Evolutionary conservation across 2,888 invertebrate species (phyloP).

Genomic region (Drosophila austrosaltans): DNA sequence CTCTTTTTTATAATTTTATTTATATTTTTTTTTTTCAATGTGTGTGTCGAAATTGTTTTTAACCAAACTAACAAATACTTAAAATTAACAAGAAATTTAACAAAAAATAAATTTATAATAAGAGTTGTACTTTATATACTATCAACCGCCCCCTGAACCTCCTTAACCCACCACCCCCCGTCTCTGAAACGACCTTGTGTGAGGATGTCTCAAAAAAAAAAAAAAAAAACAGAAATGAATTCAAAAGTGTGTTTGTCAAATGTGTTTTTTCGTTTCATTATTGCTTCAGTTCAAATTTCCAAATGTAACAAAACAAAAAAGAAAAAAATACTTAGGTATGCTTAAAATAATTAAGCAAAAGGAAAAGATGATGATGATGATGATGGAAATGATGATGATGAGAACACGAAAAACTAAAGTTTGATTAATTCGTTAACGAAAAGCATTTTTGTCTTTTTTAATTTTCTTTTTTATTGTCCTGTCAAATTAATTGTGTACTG

Average conservation of each 20-base stretch:
- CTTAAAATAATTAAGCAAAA: slow-evolving; percentile 34
- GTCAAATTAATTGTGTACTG: slow-evolving; percentile 83
- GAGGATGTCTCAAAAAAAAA: slow-evolving; percentile 14
- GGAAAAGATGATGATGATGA: neutral
- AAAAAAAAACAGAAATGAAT: slow-evolving; percentile 31
- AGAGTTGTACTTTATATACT: slow-evolving; percentile 6
- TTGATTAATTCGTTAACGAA: slow-evolving; percentile 79
- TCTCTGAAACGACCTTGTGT: neutral
- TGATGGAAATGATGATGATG: neutral
- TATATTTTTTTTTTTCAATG: slow-evolving; percentile 8
- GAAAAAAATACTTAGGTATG: slow-evolving; percentile 60
- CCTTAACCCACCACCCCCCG: neutral
- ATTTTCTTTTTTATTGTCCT: slow-evolving; percentile 83
- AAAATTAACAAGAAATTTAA: slow-evolving; percentile 4
- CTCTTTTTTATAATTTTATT: slow-evolving; percentile 26
- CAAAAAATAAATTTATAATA: neutral
- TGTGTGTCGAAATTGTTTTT: slow-evolving; percentile 18
- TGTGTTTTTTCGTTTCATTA: slow-evolving; percentile 68
- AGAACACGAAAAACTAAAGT: slow-evolving; percentile 51
- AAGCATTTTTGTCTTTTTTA: slow-evolving; percentile 81
- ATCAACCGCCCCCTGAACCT: neutral
- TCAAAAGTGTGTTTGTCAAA: slow-evolving; percentile 77
- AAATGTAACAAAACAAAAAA: slow-evolving; percentile 47
- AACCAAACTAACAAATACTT: slow-evolving; percentile 13
- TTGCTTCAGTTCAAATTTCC: slow-evolving; percentile 48